Conservation (phyloP, 2,888 invertebrate species). For the Microplitis manilae region DNA sequence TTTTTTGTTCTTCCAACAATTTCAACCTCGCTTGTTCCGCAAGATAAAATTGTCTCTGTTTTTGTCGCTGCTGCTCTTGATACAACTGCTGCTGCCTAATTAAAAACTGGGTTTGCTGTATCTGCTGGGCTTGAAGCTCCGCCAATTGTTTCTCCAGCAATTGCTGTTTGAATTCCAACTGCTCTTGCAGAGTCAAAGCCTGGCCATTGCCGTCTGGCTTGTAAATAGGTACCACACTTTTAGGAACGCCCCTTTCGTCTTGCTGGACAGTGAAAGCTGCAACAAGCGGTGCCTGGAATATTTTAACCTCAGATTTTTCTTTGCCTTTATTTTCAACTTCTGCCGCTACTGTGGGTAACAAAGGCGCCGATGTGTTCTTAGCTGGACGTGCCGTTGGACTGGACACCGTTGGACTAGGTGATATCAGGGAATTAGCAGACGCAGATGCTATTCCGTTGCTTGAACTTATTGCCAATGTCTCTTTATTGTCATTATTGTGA, state of each 20-base stretch:
- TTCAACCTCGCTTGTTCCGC: conserved; percentile 63
- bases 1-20: conserved; percentile 59
- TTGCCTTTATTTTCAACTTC: conserved; percentile 74
- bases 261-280: conserved; percentile 90
- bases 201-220: conserved; percentile 71
- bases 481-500: conserved; percentile 47
- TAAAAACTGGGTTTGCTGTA: conserved; percentile 80
- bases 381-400: conserved; percentile 15
- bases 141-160: conserved; percentile 81
- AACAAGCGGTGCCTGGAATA: conserved; percentile 85
- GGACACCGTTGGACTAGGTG: conserved; percentile 61
- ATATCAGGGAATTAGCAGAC: conserved; percentile 57
- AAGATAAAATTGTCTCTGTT: conserved; percentile 63
- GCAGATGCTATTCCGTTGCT: conserved; percentile 60
- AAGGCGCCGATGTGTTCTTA: conserved; percentile 34
- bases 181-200: conserved; percentile 68
- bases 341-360: conserved; percentile 30
- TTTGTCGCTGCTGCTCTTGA: conserved; percentile 72
- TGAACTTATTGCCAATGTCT: conserved; percentile 61
- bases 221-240: conserved; percentile 83
- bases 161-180: conserved; percentile 79
- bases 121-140: conserved; percentile 78
- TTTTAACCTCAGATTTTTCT: conserved; percentile 79
- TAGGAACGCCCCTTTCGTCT: conserved; percentile 84
- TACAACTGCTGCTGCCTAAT: conserved; percentile 78